phyloP scores from a whole-genome alignment of 2,797 vertebrate species.

The Tarsius wallacei region DNA sequence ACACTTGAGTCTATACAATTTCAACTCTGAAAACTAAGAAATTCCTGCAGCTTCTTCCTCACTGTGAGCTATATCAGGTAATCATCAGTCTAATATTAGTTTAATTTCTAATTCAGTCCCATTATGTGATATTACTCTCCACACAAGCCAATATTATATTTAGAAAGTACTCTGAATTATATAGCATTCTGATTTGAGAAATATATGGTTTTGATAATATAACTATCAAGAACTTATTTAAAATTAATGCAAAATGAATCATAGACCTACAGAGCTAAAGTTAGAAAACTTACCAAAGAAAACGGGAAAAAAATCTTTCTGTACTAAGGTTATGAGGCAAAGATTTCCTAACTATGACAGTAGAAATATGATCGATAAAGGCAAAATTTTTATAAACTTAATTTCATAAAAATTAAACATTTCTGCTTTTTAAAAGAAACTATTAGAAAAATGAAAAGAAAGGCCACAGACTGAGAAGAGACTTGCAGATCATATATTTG shows the following conservation, averaged over 20 bases:
- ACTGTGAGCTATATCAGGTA: not conserved
- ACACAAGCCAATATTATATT: not conserved
- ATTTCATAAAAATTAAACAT: not conserved
- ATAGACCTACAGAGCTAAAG: not conserved
- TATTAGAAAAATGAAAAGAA: not conserved
- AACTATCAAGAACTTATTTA: not conserved
- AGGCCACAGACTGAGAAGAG: not conserved
- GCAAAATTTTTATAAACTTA: not conserved
- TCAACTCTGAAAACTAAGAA: constrained; percentile 33
- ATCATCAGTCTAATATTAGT: not conserved
- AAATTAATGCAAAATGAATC: not conserved
- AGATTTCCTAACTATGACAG: not conserved
- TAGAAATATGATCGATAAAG: not conserved
- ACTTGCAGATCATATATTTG: not conserved
- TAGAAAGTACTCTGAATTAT: not conserved
- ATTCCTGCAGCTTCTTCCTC: not conserved
- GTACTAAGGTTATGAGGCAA: not conserved
- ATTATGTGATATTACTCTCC: not conserved
- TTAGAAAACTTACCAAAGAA: not conserved
- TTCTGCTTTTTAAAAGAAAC: not conserved
- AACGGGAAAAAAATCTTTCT: not conserved
- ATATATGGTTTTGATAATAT: not conserved
- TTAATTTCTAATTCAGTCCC: not conserved
- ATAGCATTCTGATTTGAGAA: not conserved
- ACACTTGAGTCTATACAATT: not conserved